A percentile compares a stretch with the other conserved stretches of the same genome.
phyloP scores from a whole-genome alignment of 2,888 invertebrate species.

The Heteromyza rotundicornis region DNA sequence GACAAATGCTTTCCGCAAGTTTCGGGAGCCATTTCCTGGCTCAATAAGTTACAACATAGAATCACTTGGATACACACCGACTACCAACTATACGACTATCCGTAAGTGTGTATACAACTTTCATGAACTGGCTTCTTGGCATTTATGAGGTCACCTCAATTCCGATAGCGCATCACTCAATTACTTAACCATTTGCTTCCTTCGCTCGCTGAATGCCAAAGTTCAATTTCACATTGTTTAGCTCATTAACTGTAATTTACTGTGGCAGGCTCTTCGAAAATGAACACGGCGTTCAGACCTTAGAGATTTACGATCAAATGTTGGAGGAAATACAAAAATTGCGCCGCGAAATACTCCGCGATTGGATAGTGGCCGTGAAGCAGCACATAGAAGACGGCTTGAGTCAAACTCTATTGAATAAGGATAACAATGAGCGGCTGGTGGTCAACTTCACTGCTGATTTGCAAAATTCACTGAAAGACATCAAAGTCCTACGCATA shows the following conservation, averaged over 20 bases:
- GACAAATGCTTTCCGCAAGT: slow-evolving; percentile 78
- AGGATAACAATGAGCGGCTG: slow-evolving; percentile 64
- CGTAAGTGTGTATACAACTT: slow-evolving; percentile 61
- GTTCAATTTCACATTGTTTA: too few species aligned
- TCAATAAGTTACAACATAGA: slow-evolving; percentile 70
- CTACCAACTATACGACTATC: slow-evolving; percentile 71
- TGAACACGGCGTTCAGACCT: slow-evolving; percentile 61
- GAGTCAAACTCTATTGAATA: slow-evolving; percentile 65
- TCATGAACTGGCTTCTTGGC: too few species aligned
- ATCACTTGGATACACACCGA: slow-evolving; percentile 69
- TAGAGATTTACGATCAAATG: slow-evolving; percentile 69
- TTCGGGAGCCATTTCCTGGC: slow-evolving; percentile 76
- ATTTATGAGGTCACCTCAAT: too few species aligned
- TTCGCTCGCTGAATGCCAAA: too few species aligned
- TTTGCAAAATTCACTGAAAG: slow-evolving; percentile 77
- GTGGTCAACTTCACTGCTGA: slow-evolving; percentile 72
- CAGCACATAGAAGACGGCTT: slow-evolving; percentile 70
- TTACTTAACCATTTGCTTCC: background rate
- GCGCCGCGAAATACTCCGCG: slow-evolving; percentile 69
- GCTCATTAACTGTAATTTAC: too few species aligned
- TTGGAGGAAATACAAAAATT: slow-evolving; percentile 69
- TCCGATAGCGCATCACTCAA: background rate
- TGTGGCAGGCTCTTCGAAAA: slow-evolving; percentile 68
- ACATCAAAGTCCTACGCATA: slow-evolving; percentile 79
- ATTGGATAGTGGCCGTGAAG: slow-evolving; percentile 75